A percentile compares a stretch with the other conserved stretches of the same genome.
phyloP scores from a whole-genome alignment of 2,888 invertebrate species.

The Dilophus febrilis region DNA sequence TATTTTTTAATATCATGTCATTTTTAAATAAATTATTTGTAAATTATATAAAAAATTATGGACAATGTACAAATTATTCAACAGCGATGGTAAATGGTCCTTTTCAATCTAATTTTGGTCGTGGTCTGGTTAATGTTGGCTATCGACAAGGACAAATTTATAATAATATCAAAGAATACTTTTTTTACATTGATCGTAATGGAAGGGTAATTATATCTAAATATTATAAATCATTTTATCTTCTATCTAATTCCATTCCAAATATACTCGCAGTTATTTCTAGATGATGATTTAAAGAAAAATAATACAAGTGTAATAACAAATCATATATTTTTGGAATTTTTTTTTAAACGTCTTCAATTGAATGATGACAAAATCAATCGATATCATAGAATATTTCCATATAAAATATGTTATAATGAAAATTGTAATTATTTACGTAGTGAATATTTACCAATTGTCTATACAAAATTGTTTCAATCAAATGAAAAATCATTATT shows the following conservation, averaged over 20 bases:
- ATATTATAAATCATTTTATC: background rate
- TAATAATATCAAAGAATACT: background rate
- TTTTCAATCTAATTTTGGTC: too few relatives aligned
- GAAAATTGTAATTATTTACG: background rate
- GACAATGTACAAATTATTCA: too few relatives aligned
- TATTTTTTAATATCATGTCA: too few relatives aligned
- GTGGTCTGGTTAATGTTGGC: too few relatives aligned
- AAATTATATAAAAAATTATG: too few relatives aligned
- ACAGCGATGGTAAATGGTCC: too few relatives aligned
- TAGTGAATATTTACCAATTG: background rate
- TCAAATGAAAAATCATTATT: conserved; percentile 7
- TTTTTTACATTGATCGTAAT: background rate
- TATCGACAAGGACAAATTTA: background rate
- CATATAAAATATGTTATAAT: conserved; percentile 15
- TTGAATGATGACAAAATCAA: conserved; percentile 32
- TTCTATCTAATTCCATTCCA: background rate
- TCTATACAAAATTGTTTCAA: conserved; percentile 16
- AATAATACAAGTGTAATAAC: background rate
- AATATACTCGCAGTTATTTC: background rate
- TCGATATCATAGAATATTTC: conserved; percentile 34
- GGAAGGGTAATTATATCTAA: background rate
- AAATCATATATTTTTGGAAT: background rate
- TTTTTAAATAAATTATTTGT: too few relatives aligned
- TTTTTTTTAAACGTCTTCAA: conserved; percentile 16
- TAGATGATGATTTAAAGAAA: background rate